A percentile compares a stretch with the other conserved stretches of the same genome.
Conservation (phyloP, 2,113 vertebrate genomes). For the Actinemys pallida region DNA sequence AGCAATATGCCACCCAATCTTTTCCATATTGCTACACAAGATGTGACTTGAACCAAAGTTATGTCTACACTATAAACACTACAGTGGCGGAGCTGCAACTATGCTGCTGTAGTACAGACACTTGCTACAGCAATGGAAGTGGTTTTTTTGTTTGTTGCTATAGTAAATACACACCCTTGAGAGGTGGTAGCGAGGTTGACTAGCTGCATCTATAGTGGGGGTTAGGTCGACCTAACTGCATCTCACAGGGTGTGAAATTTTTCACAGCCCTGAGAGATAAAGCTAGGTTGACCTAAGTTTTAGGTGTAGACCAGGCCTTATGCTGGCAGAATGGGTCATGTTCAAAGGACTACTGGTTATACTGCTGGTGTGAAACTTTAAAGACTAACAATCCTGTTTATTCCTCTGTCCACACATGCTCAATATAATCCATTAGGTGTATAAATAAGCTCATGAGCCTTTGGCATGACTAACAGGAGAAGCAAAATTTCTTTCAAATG, state of each 20-base stretch:
- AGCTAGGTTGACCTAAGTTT: not conserved
- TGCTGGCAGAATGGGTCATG: not conserved
- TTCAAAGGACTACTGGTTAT: not conserved
- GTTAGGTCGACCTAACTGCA: not conserved
- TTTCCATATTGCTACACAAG: not conserved
- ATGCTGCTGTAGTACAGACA: not conserved
- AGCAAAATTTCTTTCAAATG: no score
- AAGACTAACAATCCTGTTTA: no score
- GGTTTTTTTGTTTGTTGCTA: not conserved
- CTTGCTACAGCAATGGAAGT: not conserved
- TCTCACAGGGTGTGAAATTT: no score
- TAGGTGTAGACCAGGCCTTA: no score
- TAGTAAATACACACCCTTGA: not conserved
- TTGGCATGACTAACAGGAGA: no score
- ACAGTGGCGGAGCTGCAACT: not conserved
- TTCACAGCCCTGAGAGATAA: not conserved
- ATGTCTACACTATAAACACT: not conserved
- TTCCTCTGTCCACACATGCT: no score
- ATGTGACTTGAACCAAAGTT: not conserved
- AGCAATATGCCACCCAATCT: not conserved
- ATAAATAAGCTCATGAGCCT: no score
- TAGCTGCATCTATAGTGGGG: not conserved
- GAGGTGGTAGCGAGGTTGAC: not conserved
- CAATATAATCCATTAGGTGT: no score
- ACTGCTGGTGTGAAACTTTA: no score